Percentiles rank a stretch among this genome's conserved stretches.
Evolutionary conservation across 1,140 invertebrate species (phyloP).

Genomic region (Zophobas morio): DNA sequence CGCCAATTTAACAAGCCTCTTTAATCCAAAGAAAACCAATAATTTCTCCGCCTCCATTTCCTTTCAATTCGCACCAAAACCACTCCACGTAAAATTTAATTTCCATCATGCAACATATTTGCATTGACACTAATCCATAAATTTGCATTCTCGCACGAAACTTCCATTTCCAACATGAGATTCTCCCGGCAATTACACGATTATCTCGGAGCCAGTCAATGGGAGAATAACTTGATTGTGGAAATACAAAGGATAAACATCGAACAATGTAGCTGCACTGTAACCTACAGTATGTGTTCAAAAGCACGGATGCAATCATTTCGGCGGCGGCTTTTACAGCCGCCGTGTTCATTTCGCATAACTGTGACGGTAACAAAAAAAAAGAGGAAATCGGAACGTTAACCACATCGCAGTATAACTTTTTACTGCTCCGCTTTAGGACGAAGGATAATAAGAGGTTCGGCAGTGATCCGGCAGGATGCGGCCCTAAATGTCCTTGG

Average conservation of each 20-base stretch:
- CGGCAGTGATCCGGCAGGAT: constrained; percentile 22
- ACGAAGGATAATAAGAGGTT: constrained; percentile 38
- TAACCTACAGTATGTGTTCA: constrained; percentile 9
- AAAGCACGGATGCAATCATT: constrained; percentile 25
- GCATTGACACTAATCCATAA: constrained; percentile 6
- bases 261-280: constrained; percentile 15
- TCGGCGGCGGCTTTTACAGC: constrained; percentile 13
- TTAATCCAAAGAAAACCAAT: not conserved
- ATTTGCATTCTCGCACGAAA: constrained; percentile 3
- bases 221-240: constrained; percentile 12
- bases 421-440: constrained; percentile 35
- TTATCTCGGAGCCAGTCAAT: constrained; percentile 4
- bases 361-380: constrained; percentile 1
- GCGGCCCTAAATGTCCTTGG: constrained; percentile 34
- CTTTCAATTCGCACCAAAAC: not conserved
- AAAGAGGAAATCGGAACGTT: constrained; percentile 8
- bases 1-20: too few species aligned
- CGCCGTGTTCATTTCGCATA: not conserved
- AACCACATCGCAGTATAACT: constrained; percentile 15
- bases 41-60: not conserved
- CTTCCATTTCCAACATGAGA: not conserved
- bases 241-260: constrained; percentile 27
- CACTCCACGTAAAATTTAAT: too few species aligned
- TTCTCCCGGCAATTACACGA: constrained; percentile 7
- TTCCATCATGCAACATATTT: not conserved